phyloP scores from a whole-genome alignment of 1,140 invertebrate species.

The Drosophila ananassae region DNA sequence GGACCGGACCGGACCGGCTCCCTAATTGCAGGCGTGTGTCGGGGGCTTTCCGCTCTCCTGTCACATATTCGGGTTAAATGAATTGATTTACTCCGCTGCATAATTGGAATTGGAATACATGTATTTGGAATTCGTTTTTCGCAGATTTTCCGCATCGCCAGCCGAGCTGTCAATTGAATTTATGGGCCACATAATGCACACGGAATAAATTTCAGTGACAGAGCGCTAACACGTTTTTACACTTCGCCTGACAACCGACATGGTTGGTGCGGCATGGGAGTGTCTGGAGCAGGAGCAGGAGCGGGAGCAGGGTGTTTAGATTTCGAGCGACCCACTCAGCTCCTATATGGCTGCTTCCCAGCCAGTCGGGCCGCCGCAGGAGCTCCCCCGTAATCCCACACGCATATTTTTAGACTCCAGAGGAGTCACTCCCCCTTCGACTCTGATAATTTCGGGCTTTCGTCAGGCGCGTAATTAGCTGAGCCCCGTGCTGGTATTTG shows the following conservation, averaged over 20 bases:
- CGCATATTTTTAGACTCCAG: not conserved
- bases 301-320: too few species aligned
- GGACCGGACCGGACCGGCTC: not conserved
- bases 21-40: too few species aligned
- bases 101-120: too few species aligned
- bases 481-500: constrained; percentile 28
- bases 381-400: too few species aligned
- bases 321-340: too few species aligned
- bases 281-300: too few species aligned
- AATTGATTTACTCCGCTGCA: too few species aligned
- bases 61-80: too few species aligned
- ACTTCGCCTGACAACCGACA: not conserved
- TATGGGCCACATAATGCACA: constrained; percentile 2
- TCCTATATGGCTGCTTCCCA: too few species aligned
- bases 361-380: too few species aligned
- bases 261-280: too few species aligned
- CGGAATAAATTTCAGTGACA: constrained; percentile 26
- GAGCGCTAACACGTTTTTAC: constrained; percentile 6
- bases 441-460: not conserved
- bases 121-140: constrained; percentile 9
- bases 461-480: constrained; percentile 25
- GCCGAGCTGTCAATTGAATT: constrained; percentile 16
- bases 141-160: constrained; percentile 34
- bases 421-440: not conserved
- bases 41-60: not conserved